Evolutionary conservation across 2,888 invertebrate species (phyloP), one percentile per base, ranked within the genome.

Genomic region (Nephrotoma flavescens): DNA sequence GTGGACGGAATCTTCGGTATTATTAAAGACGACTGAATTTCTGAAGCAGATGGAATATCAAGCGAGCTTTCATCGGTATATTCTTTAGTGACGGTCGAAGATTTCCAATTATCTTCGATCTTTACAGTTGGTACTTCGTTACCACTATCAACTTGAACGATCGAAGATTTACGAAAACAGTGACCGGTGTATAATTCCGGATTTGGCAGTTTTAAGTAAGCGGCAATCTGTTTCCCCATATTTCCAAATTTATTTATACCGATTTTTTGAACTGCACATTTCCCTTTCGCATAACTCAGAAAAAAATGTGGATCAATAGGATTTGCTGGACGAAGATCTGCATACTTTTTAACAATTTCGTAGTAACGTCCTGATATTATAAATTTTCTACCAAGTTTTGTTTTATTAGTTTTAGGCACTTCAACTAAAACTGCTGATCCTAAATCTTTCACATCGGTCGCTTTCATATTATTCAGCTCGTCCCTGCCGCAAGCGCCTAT

Each of bases 401-500:
- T 87, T 86, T 88, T 88, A 31, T 31, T 31, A 86, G 88, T 86
- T 52, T 88, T 87, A 7, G 87, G 87, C 85, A 89, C 52, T 5
- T 83, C 86, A 19, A 88, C 87, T 9, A 87, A n/a, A 86, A 88
- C 87, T 15, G 84, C 83, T 86, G 88, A 86, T 9, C 52, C 41
- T 86, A 84, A 86, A 84, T 88, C 87, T 86, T 88, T 87, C 11
- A 89, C 87, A 52, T 89, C 87, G 19, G 87, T 84, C 9, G 88
- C 42, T 71, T 87, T 86, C 42, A 89, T 44, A 12, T 87, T 87
- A 15, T 85, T 86, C 42, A 89, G 86, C 57, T 89, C 88, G 19
- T 87, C 87, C 12, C 86, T 31, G 19, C 88, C 86, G 47, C 88
- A 88, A 3, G 88, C 88, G n/a, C 89, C 88, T 19, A 87, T 86